Base-by-base conservation (phyloP, 2,113 vertebrate genomes). In the Alosa alosa region DNA sequence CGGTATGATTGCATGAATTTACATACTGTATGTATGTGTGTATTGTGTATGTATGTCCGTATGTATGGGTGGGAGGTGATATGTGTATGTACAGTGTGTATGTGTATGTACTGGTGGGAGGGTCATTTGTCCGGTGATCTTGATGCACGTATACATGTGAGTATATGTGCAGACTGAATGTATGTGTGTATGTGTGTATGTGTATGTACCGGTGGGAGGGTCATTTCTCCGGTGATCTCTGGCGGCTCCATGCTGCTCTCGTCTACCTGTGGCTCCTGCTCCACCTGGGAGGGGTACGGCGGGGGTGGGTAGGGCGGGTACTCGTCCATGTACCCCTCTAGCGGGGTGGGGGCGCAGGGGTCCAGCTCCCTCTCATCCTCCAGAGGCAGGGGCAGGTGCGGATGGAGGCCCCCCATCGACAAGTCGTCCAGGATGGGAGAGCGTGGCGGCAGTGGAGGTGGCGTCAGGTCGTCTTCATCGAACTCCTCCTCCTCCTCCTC, bases 241-340 rank as follows among this genome's bases (percentile, higher is more conserved):
- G 97, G 97, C 0, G 96, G 95, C 60, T 93, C 92, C 94, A 97
- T 93, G 90, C 50, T 96, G 81, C 91, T 88, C 4, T 97, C 96
- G 49, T 96, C 96, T 81, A 93, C 95, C 0, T 94, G 57, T 60
- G 86, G 93, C 2, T 97, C 96, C 0, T 90, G 94, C 0, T 97
- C 96, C 10, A 91, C 94, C 3, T 92, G 91, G 0, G 93, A 95
- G 87, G 97, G 97, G 0, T 97, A 97, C 0, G 98, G 97, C 0
- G 98, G 97, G 0, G 95, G 95, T 0, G 97, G 97, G 84, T 98
- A 99, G 0, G 97, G 97, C 0, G 97, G 97, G 82, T 97, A 98
- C 20, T 98, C 97, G 44, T 98, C 97, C 88, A 94, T 83, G 83
- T 96, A 97, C 0, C 88, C 88, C 8, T 96, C 96, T 13, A 94